These are phyloP conservation scores for Ophioninae sp. DNA, from an alignment of 2,888 invertebrate species.

Conservation along the genomic window DNA sequence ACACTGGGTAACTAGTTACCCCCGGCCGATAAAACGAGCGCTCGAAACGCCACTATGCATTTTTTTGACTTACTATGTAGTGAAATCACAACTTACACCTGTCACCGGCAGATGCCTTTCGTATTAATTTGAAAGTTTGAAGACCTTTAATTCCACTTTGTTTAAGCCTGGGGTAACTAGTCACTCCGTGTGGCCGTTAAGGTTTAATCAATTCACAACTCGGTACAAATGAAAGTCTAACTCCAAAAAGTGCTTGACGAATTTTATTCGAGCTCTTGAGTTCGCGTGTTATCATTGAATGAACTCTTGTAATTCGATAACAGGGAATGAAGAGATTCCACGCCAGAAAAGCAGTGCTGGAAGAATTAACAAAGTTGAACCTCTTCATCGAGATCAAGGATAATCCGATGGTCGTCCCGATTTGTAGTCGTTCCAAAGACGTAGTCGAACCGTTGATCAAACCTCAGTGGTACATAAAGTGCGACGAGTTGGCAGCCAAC, in stretches of 20 bases:
- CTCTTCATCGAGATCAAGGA: constrained; percentile 91
- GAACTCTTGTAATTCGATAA: constrained; percentile 49
- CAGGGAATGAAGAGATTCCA: constrained; percentile 95
- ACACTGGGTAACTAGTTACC: too few relatives aligned
- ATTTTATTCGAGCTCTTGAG: not conserved
- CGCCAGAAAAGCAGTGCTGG: constrained; percentile 91
- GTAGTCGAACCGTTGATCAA: constrained; percentile 97
- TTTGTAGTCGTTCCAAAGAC: constrained; percentile 98
- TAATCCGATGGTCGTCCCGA: constrained; percentile 98
- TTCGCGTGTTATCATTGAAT: not conserved
- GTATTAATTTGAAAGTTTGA: too few relatives aligned
- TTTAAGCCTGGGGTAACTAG: too few relatives aligned
- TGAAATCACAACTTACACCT: too few relatives aligned
- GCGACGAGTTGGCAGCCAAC: constrained; percentile 93
- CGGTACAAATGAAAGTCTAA: too few relatives aligned
- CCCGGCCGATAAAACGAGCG: too few relatives aligned
- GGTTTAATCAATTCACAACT: too few relatives aligned
- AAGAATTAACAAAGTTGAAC: constrained; percentile 87
- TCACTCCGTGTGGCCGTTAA: too few relatives aligned
- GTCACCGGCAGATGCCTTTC: too few relatives aligned
- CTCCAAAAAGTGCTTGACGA: not conserved
- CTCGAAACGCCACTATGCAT: too few relatives aligned
- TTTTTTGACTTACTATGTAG: too few relatives aligned
- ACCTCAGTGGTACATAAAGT: constrained; percentile 98
- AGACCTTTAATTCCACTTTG: too few relatives aligned